Evolutionary conservation across 2,888 invertebrate species (phyloP), one percentile per base, ranked within the genome.

Genomic region (Rotaria socialis): DNA sequence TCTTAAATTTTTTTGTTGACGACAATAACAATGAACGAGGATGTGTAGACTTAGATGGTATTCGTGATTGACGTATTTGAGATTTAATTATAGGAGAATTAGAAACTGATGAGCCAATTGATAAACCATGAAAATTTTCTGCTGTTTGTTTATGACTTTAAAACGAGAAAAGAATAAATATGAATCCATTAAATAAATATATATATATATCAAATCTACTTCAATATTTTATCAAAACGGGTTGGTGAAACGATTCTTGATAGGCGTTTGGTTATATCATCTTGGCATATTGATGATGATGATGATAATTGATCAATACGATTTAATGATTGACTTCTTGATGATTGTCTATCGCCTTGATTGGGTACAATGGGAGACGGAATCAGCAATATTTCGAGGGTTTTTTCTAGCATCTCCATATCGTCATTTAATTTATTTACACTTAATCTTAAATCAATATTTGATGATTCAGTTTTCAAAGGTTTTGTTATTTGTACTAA

Each of bases 171-270:
- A 52, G 16, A 52, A 52, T 4, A 11, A 52, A 60, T 27, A 8
- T 8, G 5, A 47, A 8, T 7, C 8, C 8, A 47, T 47, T 47
- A 47, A 10, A 10, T 47, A 47, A 10, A 10, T 47, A 47, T 10
- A 47, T 47, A 47, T 10, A 11, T 10, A 47, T 47, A 47, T 10
- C 7, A 75, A 35, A 47, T 84, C 85, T 86, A 50, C 22, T 43
- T 41, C 35, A 85, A 41, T 80, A 52, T 24, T 35, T 35, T 22
- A 35, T 56, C 55, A 22, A 86, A 58, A 75, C 86, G 74, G 22
- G 85, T 85, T 58, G 86, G 86, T 67, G 86, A 86, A n/a, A 86
- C 56, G 80, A 86, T 86, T 56, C 86, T 43, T 22, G 86, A 86
- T 27, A 86, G 47, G 35, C 86, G 55, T 84, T 86, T 86, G 2